phyloP scores from a whole-genome alignment of 2,113 vertebrate species.

The Nycticorax nycticorax region DNA sequence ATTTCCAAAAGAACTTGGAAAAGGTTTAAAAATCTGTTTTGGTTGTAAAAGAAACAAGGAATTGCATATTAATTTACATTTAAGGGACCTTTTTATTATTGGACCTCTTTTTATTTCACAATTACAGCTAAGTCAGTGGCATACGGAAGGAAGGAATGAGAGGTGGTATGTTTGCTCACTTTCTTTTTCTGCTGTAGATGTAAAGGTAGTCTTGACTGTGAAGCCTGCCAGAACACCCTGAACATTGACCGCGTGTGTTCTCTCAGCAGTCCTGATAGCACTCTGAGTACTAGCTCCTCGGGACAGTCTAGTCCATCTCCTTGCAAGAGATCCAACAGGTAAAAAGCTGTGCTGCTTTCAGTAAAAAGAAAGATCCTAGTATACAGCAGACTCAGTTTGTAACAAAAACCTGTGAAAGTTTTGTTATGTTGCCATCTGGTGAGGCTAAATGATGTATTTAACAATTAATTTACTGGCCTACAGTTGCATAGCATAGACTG shows the following conservation, averaged over 20 bases:
- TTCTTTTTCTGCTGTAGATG: constrained; percentile 77
- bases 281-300: constrained; percentile 93
- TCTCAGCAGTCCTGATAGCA: constrained; percentile 95
- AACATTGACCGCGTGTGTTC: constrained; percentile 95
- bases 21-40: not conserved
- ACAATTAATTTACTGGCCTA: not conserved
- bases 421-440: not conserved
- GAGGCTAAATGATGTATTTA: not conserved
- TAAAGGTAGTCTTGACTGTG: constrained; percentile 91
- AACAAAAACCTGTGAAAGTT: not conserved
- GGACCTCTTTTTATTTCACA: not conserved
- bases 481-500: not conserved
- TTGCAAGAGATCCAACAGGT: constrained; percentile 95
- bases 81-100: not conserved
- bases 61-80: not conserved
- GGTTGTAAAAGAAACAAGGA: not conserved
- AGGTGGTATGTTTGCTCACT: not conserved
- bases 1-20: not conserved
- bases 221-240: constrained; percentile 95
- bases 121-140: not conserved
- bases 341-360: not conserved
- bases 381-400: not conserved
- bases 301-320: constrained; percentile 90
- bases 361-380: not conserved
- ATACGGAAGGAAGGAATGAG: not conserved